Percentiles rank a stretch among this genome's conserved stretches.
phyloP scores from a whole-genome alignment of 2,113 vertebrate genomes.

The Carassius gibelio region DNA sequence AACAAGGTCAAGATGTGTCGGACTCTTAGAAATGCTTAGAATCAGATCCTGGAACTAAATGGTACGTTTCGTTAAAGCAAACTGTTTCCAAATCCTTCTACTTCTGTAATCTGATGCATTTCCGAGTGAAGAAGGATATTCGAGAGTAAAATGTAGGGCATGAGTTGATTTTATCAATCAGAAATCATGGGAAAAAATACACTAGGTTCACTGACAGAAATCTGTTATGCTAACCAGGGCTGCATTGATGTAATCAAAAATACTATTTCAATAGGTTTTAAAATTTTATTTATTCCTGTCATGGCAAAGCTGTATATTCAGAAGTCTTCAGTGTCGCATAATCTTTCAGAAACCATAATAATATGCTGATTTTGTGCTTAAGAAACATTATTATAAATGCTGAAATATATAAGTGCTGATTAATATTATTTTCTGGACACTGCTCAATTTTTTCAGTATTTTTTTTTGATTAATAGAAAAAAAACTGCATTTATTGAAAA shows the following conservation, averaged over 20 bases:
- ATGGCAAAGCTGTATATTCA: not conserved
- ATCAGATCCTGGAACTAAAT: not conserved
- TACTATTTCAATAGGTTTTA: no score
- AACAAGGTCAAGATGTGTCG: not conserved
- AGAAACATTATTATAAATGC: no score
- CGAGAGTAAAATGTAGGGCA: not conserved
- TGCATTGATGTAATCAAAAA: not conserved
- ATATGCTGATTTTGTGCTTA: not conserved
- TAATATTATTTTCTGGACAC: no score
- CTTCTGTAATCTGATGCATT: not conserved
- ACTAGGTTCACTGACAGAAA: not conserved
- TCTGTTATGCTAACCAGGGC: not conserved
- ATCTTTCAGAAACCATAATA: not conserved
- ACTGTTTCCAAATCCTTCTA: not conserved
- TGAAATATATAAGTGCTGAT: no score
- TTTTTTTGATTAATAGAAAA: not conserved
- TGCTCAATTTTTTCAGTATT: no score
- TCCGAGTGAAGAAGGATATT: not conserved
- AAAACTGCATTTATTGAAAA: not conserved
- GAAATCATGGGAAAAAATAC: not conserved
- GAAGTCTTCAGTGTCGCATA: no score
- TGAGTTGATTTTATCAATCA: not conserved
- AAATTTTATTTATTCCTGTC: not conserved
- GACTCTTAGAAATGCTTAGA: not conserved
- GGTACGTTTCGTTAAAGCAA: not conserved